These are phyloP conservation scores for Dolomedes plantarius DNA, from an alignment of 2,888 invertebrate species.

Conservation along the genomic window DNA sequence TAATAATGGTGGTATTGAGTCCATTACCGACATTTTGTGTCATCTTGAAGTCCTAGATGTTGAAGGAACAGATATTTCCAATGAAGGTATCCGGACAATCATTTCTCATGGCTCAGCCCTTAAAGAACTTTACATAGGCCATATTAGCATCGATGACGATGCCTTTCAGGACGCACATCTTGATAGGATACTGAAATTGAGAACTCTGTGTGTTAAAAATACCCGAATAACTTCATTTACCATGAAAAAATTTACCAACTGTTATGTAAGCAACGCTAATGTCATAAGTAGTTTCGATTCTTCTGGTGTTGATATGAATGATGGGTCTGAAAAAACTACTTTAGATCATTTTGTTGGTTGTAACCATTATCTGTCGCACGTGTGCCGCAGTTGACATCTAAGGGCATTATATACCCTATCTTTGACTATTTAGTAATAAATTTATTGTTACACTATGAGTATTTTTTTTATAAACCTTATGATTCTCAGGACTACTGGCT, in stretches of 20 bases:
- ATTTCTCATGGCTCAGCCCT: conserved; percentile 21
- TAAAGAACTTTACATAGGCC: conserved; percentile 42
- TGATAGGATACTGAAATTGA: neutral
- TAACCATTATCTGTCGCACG: neutral
- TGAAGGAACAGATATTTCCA: conserved; percentile 65
- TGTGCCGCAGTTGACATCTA: too few relatives aligned
- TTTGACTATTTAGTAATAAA: too few relatives aligned
- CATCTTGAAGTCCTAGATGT: conserved; percentile 57
- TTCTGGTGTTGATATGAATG: neutral
- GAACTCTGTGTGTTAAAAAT: conserved; percentile 22
- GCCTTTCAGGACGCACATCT: neutral
- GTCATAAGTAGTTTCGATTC: neutral
- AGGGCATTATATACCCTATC: too few relatives aligned
- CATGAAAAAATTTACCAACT: neutral
- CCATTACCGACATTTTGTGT: conserved; percentile 37
- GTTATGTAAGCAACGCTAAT: neutral
- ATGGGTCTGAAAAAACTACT: neutral
- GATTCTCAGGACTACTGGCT: too few relatives aligned
- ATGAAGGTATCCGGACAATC: conserved; percentile 41
- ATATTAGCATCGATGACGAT: conserved; percentile 19
- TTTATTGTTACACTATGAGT: too few relatives aligned
- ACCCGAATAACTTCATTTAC: conserved; percentile 19
- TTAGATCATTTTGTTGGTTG: neutral
- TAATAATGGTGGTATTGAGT: conserved; percentile 62
- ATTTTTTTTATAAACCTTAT: too few relatives aligned